Percentiles rank a stretch among this genome's conserved stretches.
These are phyloP conservation scores for Odontamblyopus rebecca DNA, from an alignment of 2,797 vertebrate species.

Conservation along the genomic window DNA sequence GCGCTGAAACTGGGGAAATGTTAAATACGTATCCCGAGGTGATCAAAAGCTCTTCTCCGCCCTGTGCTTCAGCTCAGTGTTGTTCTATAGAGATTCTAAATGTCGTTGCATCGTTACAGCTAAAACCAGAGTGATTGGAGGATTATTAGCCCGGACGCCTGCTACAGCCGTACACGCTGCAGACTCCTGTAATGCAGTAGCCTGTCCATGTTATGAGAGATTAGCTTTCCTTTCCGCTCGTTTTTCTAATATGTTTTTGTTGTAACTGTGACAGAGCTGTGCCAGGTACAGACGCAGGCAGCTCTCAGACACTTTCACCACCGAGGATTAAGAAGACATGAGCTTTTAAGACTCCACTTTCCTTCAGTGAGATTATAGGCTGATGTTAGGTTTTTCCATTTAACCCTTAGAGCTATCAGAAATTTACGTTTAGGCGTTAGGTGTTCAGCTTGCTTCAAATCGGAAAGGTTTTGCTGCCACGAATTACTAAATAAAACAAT, in stretches of 20 bases:
- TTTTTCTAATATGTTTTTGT: not conserved
- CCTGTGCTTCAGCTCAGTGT: too few relatives aligned
- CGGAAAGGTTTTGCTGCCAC: not conserved
- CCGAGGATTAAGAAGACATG: slow-evolving; percentile 20
- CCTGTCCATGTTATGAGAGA: not conserved
- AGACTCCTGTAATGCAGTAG: not conserved
- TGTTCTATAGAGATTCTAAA: too few relatives aligned
- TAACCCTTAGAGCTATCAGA: not conserved
- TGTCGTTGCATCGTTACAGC: slow-evolving; percentile 7
- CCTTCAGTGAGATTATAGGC: not conserved
- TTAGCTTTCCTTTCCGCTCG: not conserved
- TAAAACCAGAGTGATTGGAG: not conserved
- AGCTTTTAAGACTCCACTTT: slow-evolving; percentile 6
- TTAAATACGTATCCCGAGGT: too few relatives aligned
- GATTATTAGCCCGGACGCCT: not conserved
- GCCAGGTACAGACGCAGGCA: slow-evolving; percentile 1
- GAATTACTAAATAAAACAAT: not conserved
- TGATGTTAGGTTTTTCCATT: not conserved
- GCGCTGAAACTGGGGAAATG: too few relatives aligned
- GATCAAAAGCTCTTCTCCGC: too few relatives aligned
- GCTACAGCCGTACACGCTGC: not conserved
- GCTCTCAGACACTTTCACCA: slow-evolving; percentile 5
- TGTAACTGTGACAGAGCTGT: not conserved
- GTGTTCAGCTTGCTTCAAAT: not conserved
- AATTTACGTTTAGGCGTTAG: not conserved